Conservation (phyloP, 2,113 vertebrate genomes). For the Laticauda colubrina region DNA sequence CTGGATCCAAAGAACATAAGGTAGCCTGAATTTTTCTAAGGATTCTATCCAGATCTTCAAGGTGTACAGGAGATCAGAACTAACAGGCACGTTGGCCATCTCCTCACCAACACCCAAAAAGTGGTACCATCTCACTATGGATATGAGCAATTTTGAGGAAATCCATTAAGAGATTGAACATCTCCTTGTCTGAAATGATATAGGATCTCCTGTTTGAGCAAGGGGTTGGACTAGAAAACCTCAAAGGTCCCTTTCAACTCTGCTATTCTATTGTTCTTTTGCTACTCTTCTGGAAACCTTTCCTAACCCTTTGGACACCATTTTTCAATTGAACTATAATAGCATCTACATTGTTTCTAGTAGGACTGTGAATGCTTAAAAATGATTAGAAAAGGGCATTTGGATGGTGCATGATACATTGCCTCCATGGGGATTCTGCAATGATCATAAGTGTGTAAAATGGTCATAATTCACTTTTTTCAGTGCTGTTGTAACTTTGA, state of each 20-base stretch:
- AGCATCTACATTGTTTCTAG: not conserved
- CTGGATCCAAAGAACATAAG: not conserved
- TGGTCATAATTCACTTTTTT: not conserved
- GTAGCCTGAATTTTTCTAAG: not conserved
- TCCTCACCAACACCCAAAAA: not conserved
- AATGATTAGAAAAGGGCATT: not conserved
- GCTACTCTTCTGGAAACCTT: not conserved
- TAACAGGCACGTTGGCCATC: not conserved
- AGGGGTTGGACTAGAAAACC: not conserved
- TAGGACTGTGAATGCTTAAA: not conserved
- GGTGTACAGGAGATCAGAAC: not conserved
- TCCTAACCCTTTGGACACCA: not conserved
- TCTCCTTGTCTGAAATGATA: not conserved
- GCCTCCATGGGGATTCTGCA: not conserved
- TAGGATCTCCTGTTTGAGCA: not conserved
- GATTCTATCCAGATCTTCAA: not conserved
- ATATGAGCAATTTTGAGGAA: not conserved
- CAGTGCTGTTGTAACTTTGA: not conserved
- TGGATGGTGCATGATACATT: not conserved
- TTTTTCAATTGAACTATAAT: slow-evolving; percentile 14
- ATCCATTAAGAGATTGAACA: not conserved
- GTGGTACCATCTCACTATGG: not conserved
- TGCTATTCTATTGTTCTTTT: not conserved
- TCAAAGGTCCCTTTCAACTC: not conserved
- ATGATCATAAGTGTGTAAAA: not conserved